These are phyloP conservation scores for Drosophila burlai DNA, from an alignment of 1,140 invertebrate species.

Conservation along the genomic window DNA sequence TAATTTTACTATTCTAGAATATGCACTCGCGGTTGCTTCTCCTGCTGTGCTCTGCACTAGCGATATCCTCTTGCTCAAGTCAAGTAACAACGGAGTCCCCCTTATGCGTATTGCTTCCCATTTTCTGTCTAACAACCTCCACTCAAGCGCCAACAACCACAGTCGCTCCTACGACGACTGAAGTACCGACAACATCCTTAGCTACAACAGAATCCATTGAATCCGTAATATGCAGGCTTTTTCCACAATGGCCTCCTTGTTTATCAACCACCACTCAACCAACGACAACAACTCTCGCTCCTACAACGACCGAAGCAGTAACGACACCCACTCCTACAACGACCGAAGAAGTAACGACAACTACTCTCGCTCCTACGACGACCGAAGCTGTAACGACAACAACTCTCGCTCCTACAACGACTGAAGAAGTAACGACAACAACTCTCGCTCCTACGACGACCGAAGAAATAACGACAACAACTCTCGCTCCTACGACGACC, in stretches of 20 bases:
- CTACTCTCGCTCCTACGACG: too few species aligned
- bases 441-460: too few species aligned
- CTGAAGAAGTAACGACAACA: too few species aligned
- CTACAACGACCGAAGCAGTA: not conserved
- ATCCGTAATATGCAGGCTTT: not conserved
- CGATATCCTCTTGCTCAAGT: not conserved
- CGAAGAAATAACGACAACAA: too few species aligned
- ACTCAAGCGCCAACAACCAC: not conserved
- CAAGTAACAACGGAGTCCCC: not conserved
- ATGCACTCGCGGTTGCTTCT: not conserved
- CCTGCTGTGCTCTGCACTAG: slow-evolving; percentile 11
- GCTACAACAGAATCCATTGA: slow-evolving; percentile 1
- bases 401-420: too few species aligned
- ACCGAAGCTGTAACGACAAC: too few species aligned
- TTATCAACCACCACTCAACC: not conserved
- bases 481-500: too few species aligned
- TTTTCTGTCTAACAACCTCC: not conserved
- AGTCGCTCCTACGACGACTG: not conserved
- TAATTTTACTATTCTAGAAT: not conserved
- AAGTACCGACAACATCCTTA: not conserved
- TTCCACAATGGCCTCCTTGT: not conserved
- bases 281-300: not conserved
- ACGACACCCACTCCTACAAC: not conserved
- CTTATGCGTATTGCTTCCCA: not conserved
- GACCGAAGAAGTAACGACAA: too few species aligned